Evolutionary conservation across 2,113 vertebrate genomes (phyloP).

Genomic region (Dipodomys stephensi): DNA sequence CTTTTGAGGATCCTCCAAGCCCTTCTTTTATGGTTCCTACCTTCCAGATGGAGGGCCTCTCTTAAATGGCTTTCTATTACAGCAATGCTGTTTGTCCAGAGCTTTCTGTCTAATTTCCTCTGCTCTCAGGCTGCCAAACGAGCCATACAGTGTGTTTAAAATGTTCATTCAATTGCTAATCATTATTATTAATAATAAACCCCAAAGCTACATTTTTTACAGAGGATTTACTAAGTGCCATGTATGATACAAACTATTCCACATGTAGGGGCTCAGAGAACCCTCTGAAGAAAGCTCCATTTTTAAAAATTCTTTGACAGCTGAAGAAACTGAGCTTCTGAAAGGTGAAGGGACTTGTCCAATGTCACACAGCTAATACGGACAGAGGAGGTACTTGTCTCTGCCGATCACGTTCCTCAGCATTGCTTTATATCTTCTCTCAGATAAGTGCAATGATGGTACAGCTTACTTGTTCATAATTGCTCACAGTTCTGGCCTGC

Average conservation of each 20-base stretch:
- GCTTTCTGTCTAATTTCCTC: not conserved
- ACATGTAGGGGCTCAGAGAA: too few species aligned
- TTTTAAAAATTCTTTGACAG: slow-evolving; percentile 1
- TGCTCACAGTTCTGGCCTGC: not conserved
- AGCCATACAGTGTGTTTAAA: not conserved
- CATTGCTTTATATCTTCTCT: not conserved
- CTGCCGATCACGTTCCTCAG: not conserved
- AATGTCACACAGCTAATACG: not conserved
- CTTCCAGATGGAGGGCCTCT: not conserved
- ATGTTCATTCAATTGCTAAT: not conserved
- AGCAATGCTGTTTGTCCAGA: not conserved
- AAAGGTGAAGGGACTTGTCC: not conserved
- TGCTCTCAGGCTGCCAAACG: not conserved
- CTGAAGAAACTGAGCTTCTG: not conserved
- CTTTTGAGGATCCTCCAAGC: not conserved
- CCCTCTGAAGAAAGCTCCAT: not conserved
- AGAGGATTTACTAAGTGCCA: not conserved
- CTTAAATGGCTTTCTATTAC: not conserved
- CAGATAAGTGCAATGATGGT: not conserved
- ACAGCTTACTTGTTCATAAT: not conserved
- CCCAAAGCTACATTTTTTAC: not conserved
- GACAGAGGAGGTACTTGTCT: not conserved
- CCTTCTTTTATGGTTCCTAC: not conserved
- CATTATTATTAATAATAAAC: not conserved
- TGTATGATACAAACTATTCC: not conserved